Conservation (phyloP, 2,113 vertebrate species). For the Diglossa brunneiventris region DNA sequence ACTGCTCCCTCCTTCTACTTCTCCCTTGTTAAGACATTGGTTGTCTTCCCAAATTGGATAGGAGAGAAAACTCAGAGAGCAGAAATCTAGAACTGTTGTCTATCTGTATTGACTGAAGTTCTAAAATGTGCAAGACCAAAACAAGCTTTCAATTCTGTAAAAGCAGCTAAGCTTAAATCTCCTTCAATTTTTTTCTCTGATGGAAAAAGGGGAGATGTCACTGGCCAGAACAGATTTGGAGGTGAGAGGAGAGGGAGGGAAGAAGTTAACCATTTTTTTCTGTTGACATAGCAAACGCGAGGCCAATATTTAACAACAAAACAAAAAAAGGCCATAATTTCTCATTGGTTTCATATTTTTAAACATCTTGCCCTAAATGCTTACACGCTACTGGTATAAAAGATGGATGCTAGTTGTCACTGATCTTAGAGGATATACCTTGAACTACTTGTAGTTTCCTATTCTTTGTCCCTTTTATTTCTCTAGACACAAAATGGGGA, state of each 20-base stretch:
- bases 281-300: slow-evolving; percentile 40
- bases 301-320: slow-evolving; percentile 1
- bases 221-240: neutral
- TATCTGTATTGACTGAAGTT: neutral
- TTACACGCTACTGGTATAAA: neutral
- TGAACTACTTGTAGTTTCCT: slow-evolving; percentile 33
- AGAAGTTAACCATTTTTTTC: neutral
- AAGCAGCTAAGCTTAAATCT: neutral
- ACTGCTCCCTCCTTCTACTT: too few relatives aligned
- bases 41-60: too few relatives aligned
- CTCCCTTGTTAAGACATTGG: too few relatives aligned
- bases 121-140: neutral
- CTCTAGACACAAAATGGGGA: slow-evolving; percentile 58
- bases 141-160: neutral
- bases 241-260: neutral
- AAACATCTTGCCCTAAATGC: neutral
- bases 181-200: neutral
- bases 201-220: neutral
- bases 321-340: neutral
- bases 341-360: neutral
- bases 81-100: neutral
- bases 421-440: neutral
- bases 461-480: slow-evolving; percentile 44
- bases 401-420: neutral
- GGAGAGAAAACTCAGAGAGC: neutral